Conservation (phyloP, 1,140 invertebrate species). For the Drosophila sucinea region DNA sequence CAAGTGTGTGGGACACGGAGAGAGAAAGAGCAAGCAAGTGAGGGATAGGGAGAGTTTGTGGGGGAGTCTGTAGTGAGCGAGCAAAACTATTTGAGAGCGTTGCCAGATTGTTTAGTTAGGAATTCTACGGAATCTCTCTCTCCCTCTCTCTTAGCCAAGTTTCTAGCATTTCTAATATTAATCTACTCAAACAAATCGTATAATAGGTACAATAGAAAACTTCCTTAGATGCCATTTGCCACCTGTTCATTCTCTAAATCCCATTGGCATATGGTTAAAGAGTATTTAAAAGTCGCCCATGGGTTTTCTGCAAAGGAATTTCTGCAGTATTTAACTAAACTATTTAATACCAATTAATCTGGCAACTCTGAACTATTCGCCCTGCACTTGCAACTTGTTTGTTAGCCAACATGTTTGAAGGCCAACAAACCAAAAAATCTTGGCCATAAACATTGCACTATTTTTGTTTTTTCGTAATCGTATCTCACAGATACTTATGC, state of each 20-base stretch:
- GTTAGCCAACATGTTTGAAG: conserved; percentile 45
- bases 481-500: conserved; percentile 26
- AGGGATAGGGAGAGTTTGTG: conserved; percentile 17
- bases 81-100: conserved; percentile 5
- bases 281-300: too few species aligned
- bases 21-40: conserved; percentile 19
- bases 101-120: conserved; percentile 27
- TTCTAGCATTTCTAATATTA: too few species aligned
- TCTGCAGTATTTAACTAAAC: not conserved
- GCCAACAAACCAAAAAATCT: conserved; percentile 11
- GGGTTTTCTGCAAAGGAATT: too few species aligned
- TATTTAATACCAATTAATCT: conserved; percentile 13
- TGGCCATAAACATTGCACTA: conserved; percentile 32
- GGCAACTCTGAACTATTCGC: conserved; percentile 31
- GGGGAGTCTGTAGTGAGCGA: not conserved
- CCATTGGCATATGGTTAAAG: too few species aligned
- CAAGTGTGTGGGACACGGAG: conserved; percentile 16
- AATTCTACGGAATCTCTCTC: not conserved
- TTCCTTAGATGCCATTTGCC: too few species aligned
- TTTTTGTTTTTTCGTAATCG: not conserved
- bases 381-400: conserved; percentile 52
- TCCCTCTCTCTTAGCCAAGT: too few species aligned
- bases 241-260: too few species aligned
- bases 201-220: too few species aligned
- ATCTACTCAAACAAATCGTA: too few species aligned